Percentiles rank a stretch among this genome's conserved stretches.
phyloP scores from a whole-genome alignment of 2,888 invertebrate genomes.

The Papilio protenor region DNA sequence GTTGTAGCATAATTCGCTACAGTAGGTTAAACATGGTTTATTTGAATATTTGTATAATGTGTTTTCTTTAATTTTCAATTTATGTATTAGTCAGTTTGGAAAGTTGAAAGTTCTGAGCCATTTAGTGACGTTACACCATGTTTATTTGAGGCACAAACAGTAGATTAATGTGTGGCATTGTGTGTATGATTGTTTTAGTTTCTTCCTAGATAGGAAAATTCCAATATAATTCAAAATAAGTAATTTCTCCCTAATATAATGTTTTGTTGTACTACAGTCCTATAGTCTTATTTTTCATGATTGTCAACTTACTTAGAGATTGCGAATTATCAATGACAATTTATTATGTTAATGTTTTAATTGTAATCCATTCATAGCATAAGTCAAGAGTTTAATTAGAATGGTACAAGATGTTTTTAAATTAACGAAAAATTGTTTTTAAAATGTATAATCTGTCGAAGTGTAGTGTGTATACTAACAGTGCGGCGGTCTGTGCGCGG shows the following conservation, averaged over 20 bases:
- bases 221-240: no score
- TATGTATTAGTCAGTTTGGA: neutral
- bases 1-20: neutral
- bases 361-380: no score
- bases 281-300: neutral
- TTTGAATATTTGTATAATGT: neutral
- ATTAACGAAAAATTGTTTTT: no score
- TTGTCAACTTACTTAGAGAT: neutral
- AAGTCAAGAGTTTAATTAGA: neutral
- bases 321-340: no score
- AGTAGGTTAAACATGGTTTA: neutral
- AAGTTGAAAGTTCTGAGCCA: neutral
- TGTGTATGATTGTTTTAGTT: neutral
- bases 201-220: neutral
- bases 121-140: no score
- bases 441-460: no score
- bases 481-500: slow-evolving; percentile 85
- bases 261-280: neutral
- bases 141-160: neutral
- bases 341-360: no score
- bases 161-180: neutral
- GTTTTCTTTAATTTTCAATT: neutral
- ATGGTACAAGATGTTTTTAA: no score
- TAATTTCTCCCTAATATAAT: neutral
- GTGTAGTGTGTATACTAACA: slow-evolving; percentile 86